Conservation (phyloP, 2,113 vertebrate species). For the Ovibos moschatus region DNA sequence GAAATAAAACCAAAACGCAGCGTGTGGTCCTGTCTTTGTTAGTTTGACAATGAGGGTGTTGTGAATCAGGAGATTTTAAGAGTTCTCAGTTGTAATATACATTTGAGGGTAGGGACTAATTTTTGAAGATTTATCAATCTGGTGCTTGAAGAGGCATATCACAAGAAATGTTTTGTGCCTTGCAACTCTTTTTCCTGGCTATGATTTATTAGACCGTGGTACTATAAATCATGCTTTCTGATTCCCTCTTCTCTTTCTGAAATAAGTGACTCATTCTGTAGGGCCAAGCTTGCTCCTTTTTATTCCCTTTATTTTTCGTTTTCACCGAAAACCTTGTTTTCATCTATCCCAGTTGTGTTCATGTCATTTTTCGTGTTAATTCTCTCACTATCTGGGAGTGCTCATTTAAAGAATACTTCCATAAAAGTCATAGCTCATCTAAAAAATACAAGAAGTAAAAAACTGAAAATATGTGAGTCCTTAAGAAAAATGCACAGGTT, state of each 20-base stretch:
- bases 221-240: conserved; percentile 68
- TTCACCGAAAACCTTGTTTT: conserved; percentile 38
- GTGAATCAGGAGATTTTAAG: conserved; percentile 49
- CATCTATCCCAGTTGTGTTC: neutral
- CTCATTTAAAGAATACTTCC: neutral
- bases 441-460: neutral
- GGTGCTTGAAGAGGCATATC: conserved; percentile 66
- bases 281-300: neutral
- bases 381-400: neutral
- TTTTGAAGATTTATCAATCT: conserved; percentile 76
- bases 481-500: neutral
- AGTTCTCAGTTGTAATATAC: conserved; percentile 49
- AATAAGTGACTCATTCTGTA: conserved; percentile 52
- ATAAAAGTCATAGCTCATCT: neutral
- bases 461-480: neutral
- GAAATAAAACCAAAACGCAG: conserved; percentile 67
- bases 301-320: neutral
- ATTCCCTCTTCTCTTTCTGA: conserved; percentile 45
- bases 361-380: neutral
- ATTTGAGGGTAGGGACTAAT: conserved; percentile 61
- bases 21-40: conserved; percentile 61
- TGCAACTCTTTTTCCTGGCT: conserved; percentile 54
- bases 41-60: conserved; percentile 26
- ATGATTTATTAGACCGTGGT: conserved; percentile 70
- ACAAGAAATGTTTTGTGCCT: conserved; percentile 67